These are phyloP conservation scores for Miichthys miiuy DNA, from an alignment of 2,797 vertebrate genomes.

Conservation along the genomic window DNA sequence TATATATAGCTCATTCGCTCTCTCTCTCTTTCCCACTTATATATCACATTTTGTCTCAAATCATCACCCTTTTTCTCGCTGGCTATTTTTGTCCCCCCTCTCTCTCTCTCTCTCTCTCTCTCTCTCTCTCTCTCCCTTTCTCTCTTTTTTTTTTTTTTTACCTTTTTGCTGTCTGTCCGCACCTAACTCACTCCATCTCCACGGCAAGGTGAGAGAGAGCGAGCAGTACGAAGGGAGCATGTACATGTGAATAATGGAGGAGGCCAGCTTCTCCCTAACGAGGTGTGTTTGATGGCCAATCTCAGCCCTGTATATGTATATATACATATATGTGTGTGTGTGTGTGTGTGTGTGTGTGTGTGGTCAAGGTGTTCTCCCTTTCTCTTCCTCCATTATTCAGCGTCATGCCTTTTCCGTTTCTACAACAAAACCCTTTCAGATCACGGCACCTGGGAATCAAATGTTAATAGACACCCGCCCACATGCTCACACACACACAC, in stretches of 20 bases:
- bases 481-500: neutral
- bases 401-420: slow-evolving; percentile 62
- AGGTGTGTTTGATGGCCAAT: slow-evolving; percentile 77
- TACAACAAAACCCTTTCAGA: slow-evolving; percentile 78
- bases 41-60: slow-evolving; percentile 45
- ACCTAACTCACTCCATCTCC: slow-evolving; percentile 61
- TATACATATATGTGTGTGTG: slow-evolving; percentile 23
- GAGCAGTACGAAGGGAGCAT: slow-evolving; percentile 55
- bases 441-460: slow-evolving; percentile 72
- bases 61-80: slow-evolving; percentile 46
- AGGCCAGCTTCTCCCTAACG: slow-evolving; percentile 72
- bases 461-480: slow-evolving; percentile 69
- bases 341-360: slow-evolving; percentile 33
- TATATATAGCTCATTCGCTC: slow-evolving; percentile 31
- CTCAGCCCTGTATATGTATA: slow-evolving; percentile 25
- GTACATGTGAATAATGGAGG: slow-evolving; percentile 78
- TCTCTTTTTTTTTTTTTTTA: slow-evolving; percentile 40
- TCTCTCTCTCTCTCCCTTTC: slow-evolving; percentile 34
- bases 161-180: slow-evolving; percentile 54
- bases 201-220: slow-evolving; percentile 31
- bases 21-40: slow-evolving; percentile 26
- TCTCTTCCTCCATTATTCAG: slow-evolving; percentile 75
- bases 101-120: slow-evolving; percentile 5
- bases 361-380: slow-evolving; percentile 66
- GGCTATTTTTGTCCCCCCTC: slow-evolving; percentile 62